Conservation (phyloP, 2,888 invertebrate genomes). For the Pyrrhia umbra region DNA sequence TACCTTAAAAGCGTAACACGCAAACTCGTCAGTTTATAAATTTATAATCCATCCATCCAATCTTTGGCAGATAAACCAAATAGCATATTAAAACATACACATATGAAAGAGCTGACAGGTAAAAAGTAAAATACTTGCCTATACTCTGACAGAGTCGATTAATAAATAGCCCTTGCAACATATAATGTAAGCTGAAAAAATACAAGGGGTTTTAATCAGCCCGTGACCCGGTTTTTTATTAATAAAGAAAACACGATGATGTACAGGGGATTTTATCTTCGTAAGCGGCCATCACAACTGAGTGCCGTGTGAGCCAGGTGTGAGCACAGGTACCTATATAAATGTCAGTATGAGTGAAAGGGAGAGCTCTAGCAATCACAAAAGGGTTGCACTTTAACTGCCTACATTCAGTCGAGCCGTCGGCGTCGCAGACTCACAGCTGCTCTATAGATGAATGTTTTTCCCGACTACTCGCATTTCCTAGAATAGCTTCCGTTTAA, state of each 20-base stretch:
- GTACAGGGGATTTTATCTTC: conserved; percentile 42
- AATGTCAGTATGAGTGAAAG: conserved; percentile 49
- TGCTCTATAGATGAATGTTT: conserved; percentile 60
- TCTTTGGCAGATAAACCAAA: no score
- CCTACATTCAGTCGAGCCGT: conserved; percentile 65
- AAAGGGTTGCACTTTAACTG: conserved; percentile 74
- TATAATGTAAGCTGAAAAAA: conserved; percentile 33
- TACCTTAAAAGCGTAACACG: no score
- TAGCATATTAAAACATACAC: no score
- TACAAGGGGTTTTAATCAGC: conserved; percentile 57
- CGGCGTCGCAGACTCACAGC: conserved; percentile 58
- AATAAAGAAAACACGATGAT: conserved; percentile 46
- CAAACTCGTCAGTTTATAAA: no score
- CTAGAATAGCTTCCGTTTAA: conserved; percentile 52
- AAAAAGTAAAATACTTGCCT: background rate
- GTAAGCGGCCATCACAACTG: conserved; percentile 33
- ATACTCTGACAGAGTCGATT: conserved; percentile 13
- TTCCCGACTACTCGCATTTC: conserved; percentile 41
- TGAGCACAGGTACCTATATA: conserved; percentile 42
- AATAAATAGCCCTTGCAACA: conserved; percentile 32
- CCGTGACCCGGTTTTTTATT: conserved; percentile 57
- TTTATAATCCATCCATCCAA: no score
- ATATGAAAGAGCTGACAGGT: background rate
- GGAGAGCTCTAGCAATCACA: conserved; percentile 62
- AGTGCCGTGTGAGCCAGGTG: conserved; percentile 46